Base-by-base conservation (phyloP, 2,797 vertebrate species). In the Pelodytes ibericus region DNA sequence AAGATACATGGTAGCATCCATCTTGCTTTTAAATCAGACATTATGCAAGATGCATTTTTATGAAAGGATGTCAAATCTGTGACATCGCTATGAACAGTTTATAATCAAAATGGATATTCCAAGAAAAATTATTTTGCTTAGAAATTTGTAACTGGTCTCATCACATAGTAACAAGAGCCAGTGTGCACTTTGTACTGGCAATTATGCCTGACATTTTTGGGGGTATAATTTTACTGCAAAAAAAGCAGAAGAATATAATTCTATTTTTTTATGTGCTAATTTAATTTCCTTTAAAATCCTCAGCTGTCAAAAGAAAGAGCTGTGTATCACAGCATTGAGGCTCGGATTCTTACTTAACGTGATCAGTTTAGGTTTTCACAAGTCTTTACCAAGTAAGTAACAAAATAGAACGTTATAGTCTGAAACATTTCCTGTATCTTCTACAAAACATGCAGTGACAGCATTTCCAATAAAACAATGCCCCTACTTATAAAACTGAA, bases 341-440 rank as follows among this genome's bases (percentile, higher is more conserved):
- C 18, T 60, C 24, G 26, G 62, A 18, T 36, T 57, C 8, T 68
- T 44, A 20, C 24, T 60, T 64, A 7, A 7, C 24, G 15, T 31
- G 51, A 25, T 24, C 18, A 56, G 47, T 64, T 47, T 31, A 26
- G 77, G 74, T 18, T 36, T 61, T 74, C 82, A 84, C 84, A 88
- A 83, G 81, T 88, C 85, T 86, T 88, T 85, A 83, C 83, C 86
- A 86, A 85, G 87, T 84, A 87, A 83, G 86, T 87, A 87, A 86
- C 84, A 87, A 83, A 85, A 87, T 81, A 84, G 86, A 86, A 87
- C 83, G 83, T 88, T 90, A 87, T 77, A 86, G 87, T 89, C 88
- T 88, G 84, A 86, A 81, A 83, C 83, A 83, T 84, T 89, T 89
- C 87, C 87, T 88, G 86, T 88, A 87, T 88, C 86, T 82, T 77